Conservation (phyloP, 2,888 invertebrate species). For the Rhamphomyia laevipes region DNA sequence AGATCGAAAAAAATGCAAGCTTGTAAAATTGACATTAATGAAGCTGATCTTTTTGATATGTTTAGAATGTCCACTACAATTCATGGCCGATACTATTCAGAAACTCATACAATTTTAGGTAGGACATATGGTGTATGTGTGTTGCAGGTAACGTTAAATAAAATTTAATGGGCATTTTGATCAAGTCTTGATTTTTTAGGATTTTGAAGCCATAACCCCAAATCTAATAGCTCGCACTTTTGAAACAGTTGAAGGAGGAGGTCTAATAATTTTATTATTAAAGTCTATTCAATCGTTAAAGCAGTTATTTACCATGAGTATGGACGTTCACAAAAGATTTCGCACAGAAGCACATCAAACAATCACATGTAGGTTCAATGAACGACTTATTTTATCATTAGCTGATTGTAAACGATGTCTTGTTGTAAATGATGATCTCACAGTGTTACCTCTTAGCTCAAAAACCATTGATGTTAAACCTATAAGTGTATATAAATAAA, state of each 20-base stretch:
- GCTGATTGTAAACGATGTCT: conserved; percentile 78
- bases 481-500: conserved; percentile 39
- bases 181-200: conserved; percentile 34
- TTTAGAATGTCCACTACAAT: conserved; percentile 94
- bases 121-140: conserved; percentile 95
- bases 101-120: conserved; percentile 95
- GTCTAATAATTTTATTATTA: conserved; percentile 80
- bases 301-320: conserved; percentile 90
- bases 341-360: conserved; percentile 90
- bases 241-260: conserved; percentile 96
- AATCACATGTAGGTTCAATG: conserved; percentile 90
- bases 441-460: conserved; percentile 84
- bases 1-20: conserved; percentile 84
- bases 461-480: conserved; percentile 72
- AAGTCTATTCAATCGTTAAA: conserved; percentile 76
- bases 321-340: conserved; percentile 93
- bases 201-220: conserved; percentile 95
- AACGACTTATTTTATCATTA: conserved; percentile 84
- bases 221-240: conserved; percentile 92
- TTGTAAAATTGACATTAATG: conserved; percentile 79
- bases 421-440: conserved; percentile 88
- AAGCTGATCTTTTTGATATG: conserved; percentile 92
- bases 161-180: too few species aligned
- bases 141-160: conserved; percentile 49
- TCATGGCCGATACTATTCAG: conserved; percentile 92